Evolutionary conservation across 2,797 vertebrate species (phyloP), one percentile per base, ranked within the genome.

Genomic region (Australoheros facetus): DNA sequence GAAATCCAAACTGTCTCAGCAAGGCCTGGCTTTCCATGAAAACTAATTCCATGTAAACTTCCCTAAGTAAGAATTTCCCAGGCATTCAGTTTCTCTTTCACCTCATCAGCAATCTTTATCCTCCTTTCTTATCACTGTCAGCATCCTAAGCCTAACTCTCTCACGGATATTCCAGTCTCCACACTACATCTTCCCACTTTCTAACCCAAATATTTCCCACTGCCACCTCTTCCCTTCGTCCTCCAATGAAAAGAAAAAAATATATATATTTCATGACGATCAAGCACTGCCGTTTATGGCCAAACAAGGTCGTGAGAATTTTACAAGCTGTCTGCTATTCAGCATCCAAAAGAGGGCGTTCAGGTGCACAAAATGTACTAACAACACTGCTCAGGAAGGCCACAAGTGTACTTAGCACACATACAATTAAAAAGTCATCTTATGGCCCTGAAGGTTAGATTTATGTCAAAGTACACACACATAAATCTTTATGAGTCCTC

Each of bases 281-380:
- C 5, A 12, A 17, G 13, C 45, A 2, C 26, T 11, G 3, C 8
- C 19, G 26, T 69, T 73, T 64, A 71, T 70, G 30, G 39, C 84
- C 83, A n/a, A 86, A 90, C 62, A 91, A 85, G 91, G 92, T 51
- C 12, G 1, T 89, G 81, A 66, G 87, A 86, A 70, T 32, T 80
- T 78, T 71, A 39, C 6, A 55, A 80, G 71, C 71, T 14, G 64
- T 42, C 58, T 58, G 57, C 51, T 45, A 70, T 8, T 13, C 56
- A 75, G 69, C 59, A 21, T 66, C 2, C 3, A 39, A 55, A 57
- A 7, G 34, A 62, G 53, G 71, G 39, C 32, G 19, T 69, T 60
- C 64, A 88, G 85, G 85, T 88, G 34, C 2, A 76, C 42, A 56
- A 51, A 53, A 66, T n/a, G 11, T 5, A 5, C 56, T 9, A n/a